These are phyloP conservation scores for Myanophis thanlyinensis DNA, from an alignment of 2,113 vertebrate genomes.

Conservation along the genomic window DNA sequence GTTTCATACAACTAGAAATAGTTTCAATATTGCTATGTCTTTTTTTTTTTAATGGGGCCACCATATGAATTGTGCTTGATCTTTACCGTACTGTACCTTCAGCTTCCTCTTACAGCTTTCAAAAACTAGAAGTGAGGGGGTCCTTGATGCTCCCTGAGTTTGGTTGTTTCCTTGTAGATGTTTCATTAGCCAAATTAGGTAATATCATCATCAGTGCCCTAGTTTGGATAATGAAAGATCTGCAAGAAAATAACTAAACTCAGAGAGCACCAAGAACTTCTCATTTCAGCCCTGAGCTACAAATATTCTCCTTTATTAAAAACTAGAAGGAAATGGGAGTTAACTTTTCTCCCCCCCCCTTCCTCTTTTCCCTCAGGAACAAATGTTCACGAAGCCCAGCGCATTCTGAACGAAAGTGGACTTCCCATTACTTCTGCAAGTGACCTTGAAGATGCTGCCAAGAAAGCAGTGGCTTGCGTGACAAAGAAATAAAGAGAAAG, in stretches of 20 bases:
- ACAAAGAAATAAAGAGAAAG: slow-evolving; percentile 70
- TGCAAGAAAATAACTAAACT: background rate
- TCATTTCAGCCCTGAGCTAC: background rate
- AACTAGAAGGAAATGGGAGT: background rate
- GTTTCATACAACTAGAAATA: background rate
- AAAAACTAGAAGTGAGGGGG: background rate
- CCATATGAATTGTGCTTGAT: background rate
- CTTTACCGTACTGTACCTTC: background rate
- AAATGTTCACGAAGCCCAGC: slow-evolving; percentile 91
- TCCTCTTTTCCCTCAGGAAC: slow-evolving; percentile 76
- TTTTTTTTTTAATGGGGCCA: background rate
- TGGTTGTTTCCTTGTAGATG: background rate
- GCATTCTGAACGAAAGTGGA: slow-evolving; percentile 87
- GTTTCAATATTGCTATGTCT: background rate
- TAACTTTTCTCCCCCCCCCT: background rate
- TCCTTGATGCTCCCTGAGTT: background rate
- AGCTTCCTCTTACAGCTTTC: background rate
- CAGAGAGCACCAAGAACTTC: background rate
- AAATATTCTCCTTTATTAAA: background rate
- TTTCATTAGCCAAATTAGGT: background rate
- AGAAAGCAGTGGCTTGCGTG: slow-evolving; percentile 90
- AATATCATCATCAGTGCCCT: background rate
- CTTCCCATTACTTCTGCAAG: slow-evolving; percentile 86
- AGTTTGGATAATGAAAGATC: background rate
- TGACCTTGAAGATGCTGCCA: slow-evolving; percentile 92